A percentile compares a stretch with the other conserved stretches of the same genome.
These are phyloP conservation scores for Dicycla oo DNA, from an alignment of 2,888 invertebrate genomes.

Conservation along the genomic window DNA sequence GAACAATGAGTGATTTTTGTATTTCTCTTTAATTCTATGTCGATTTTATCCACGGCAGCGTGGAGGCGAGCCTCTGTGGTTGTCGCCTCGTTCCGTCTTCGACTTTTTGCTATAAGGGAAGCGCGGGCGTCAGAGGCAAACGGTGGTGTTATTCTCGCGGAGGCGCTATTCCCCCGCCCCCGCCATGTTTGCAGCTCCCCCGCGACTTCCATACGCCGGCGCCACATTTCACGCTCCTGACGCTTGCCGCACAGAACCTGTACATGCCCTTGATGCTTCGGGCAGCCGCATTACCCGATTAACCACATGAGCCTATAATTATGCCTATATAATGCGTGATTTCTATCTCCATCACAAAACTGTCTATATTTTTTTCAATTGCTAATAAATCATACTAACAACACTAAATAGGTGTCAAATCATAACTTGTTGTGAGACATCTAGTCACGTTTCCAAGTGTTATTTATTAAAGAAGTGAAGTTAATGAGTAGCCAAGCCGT, in stretches of 20 bases:
- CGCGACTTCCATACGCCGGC: conserved; percentile 72
- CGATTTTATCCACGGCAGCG: conserved; percentile 89
- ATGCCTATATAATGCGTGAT: neutral
- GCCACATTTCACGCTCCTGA: conserved; percentile 83
- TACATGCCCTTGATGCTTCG: conserved; percentile 71
- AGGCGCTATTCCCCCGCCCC: conserved; percentile 75
- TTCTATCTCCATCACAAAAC: neutral
- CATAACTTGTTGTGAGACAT: conserved; percentile 31
- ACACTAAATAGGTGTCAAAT: conserved; percentile 46
- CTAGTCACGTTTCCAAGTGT: conserved; percentile 37
- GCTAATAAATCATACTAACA: conserved; percentile 30
- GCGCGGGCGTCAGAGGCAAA: conserved; percentile 85
- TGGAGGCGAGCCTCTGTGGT: conserved; percentile 85
- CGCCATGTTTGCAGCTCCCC: conserved; percentile 61
- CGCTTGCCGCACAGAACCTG: conserved; percentile 67
- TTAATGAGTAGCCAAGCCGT: conserved; percentile 75
- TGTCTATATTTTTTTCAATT: conserved; percentile 1
- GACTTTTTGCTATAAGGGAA: conserved; percentile 86
- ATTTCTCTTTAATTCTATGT: conserved; percentile 90
- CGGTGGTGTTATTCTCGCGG: conserved; percentile 80
- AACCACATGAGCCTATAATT: conserved; percentile 17
- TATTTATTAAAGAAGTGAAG: conserved; percentile 62
- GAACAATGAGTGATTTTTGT: conserved; percentile 91
- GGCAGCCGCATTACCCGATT: conserved; percentile 56
- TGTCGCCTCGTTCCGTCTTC: conserved; percentile 88